phyloP scores from a whole-genome alignment of 2,113 vertebrate genomes.

The Oceanodroma tethys region DNA sequence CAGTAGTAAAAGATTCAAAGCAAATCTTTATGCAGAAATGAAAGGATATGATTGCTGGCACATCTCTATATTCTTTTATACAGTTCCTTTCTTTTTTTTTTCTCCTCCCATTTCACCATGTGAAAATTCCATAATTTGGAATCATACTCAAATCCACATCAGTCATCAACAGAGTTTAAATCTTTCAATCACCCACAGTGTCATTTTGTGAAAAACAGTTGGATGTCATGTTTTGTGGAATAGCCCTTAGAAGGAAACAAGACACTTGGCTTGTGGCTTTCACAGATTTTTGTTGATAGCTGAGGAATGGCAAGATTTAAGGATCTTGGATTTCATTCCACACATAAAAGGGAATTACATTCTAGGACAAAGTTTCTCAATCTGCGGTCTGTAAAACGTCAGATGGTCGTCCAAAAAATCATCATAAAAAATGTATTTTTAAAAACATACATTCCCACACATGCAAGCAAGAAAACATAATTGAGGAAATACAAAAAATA shows the following conservation, averaged over 20 bases:
- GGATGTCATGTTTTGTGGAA: not conserved
- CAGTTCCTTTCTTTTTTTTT: not conserved
- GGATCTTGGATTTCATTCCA: slow-evolving; percentile 1
- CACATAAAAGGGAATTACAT: not conserved
- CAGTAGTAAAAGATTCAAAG: not conserved
- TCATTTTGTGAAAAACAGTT: not conserved
- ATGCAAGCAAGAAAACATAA: not conserved
- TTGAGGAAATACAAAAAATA: not conserved
- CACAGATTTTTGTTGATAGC: slow-evolving; percentile 12
- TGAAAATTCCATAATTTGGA: not conserved
- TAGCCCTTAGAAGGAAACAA: slow-evolving; percentile 25
- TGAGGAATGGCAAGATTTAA: slow-evolving; percentile 30
- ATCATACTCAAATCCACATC: not conserved
- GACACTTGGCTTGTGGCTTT: not conserved
- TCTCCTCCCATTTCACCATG: not conserved
- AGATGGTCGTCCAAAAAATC: not conserved
- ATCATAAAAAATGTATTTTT: not conserved
- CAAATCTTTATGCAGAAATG: not conserved
- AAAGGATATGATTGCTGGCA: not conserved
- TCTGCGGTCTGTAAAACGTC: not conserved
- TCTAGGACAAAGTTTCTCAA: slow-evolving; percentile 27
- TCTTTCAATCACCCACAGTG: not conserved
- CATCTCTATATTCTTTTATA: not conserved
- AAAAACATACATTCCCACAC: not conserved
- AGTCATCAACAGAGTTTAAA: not conserved